These are phyloP conservation scores for Trachelus tabidus DNA, from an alignment of 2,888 invertebrate species.

Conservation along the genomic window DNA sequence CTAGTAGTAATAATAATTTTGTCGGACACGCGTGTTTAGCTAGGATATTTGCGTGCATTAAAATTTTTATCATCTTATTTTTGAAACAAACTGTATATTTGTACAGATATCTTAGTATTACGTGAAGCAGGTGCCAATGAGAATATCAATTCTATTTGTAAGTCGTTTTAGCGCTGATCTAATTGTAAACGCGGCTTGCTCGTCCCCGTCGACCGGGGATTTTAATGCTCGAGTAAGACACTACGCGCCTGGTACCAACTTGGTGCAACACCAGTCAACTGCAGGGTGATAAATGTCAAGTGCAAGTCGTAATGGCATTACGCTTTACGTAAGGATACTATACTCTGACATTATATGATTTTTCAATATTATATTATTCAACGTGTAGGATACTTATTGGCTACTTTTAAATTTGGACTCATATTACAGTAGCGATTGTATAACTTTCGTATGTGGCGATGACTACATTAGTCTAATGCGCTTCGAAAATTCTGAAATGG, in stretches of 20 bases:
- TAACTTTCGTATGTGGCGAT: background rate
- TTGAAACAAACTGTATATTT: background rate
- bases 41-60: background rate
- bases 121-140: background rate
- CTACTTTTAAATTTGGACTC: background rate
- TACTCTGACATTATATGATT: background rate
- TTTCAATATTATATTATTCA: background rate
- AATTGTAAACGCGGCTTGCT: background rate
- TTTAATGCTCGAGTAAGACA: background rate
- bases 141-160: background rate
- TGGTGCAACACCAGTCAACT: background rate
- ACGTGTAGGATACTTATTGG: background rate
- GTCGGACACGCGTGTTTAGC: background rate
- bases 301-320: background rate
- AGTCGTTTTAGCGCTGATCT: constrained; percentile 1
- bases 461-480: background rate
- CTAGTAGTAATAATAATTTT: background rate
- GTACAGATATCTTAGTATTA: background rate
- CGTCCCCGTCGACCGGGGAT: background rate
- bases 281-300: background rate
- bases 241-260: background rate
- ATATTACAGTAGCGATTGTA: background rate
- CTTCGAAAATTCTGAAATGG: background rate
- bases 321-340: background rate
- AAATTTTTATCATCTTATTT: background rate